Evolutionary conservation across 2,113 vertebrate species (phyloP).

Genomic region (Pollachius pollachius): DNA sequence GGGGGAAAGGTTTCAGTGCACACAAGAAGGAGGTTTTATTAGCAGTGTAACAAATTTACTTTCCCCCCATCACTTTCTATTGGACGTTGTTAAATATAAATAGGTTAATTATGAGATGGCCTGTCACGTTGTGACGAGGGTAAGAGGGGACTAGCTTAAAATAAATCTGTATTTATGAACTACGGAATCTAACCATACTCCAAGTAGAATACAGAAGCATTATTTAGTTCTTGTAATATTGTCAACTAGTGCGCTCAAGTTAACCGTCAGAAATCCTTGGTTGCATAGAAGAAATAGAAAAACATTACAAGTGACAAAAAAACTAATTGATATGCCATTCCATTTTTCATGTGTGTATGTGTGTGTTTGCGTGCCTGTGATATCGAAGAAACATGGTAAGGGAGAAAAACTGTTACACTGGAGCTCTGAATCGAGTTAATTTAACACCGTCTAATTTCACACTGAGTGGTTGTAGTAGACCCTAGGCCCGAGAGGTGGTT

Average conservation of each 20-base stretch:
- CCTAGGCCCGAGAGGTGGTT: too few relatives aligned
- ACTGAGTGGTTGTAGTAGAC: conserved; percentile 1
- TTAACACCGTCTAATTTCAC: conserved; percentile 22
- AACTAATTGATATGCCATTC: too few relatives aligned
- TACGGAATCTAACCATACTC: conserved; percentile 1
- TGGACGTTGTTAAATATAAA: conserved; percentile 17
- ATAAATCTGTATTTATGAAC: conserved; percentile 21
- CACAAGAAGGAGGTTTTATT: conserved; percentile 38
- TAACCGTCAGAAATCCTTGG: not conserved
- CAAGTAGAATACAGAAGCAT: not conserved
- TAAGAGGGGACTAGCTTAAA: not conserved
- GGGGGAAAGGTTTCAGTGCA: not conserved
- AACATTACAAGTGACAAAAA: too few relatives aligned
- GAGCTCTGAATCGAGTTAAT: conserved; percentile 17
- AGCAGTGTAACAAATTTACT: conserved; percentile 43
- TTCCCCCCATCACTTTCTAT: conserved; percentile 34
- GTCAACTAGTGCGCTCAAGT: not conserved
- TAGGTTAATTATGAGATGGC: conserved; percentile 33
- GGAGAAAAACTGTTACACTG: not conserved
- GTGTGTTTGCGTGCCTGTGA: not conserved
- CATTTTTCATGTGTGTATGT: not conserved
- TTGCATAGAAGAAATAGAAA: not conserved
- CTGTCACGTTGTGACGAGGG: not conserved
- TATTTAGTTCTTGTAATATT: not conserved
- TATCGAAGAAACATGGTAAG: not conserved